Conservation (phyloP, 1,140 invertebrate genomes). For the Pseudomyrmex gracilis region DNA sequence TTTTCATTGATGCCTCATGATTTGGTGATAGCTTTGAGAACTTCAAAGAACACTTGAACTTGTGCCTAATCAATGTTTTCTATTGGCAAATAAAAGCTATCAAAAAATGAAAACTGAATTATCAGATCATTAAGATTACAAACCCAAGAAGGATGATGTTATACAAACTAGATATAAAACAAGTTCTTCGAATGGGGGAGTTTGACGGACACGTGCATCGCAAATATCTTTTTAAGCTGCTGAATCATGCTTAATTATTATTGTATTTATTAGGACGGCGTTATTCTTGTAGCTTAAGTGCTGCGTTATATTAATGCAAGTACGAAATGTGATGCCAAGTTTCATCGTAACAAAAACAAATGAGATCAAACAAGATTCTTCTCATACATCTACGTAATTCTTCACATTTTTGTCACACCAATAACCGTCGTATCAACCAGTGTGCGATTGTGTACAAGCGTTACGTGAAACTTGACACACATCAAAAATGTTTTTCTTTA, state of each 20-base stretch:
- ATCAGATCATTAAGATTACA: slow-evolving; percentile 34
- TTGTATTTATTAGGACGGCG: slow-evolving; percentile 81
- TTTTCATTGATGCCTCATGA: slow-evolving; percentile 72
- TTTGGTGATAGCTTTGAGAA: slow-evolving; percentile 75
- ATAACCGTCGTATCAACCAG: background rate
- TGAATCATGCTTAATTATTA: slow-evolving; percentile 77
- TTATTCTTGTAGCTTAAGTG: slow-evolving; percentile 78
- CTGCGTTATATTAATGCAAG: slow-evolving; percentile 77
- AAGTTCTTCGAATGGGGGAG: slow-evolving; percentile 43
- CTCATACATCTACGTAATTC: slow-evolving; percentile 32
- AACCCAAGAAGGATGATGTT: slow-evolving; percentile 49
- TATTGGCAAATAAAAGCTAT: slow-evolving; percentile 70
- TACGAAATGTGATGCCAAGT: slow-evolving; percentile 78
- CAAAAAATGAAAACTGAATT: slow-evolving; percentile 50
- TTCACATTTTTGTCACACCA: slow-evolving; percentile 3
- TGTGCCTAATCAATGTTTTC: slow-evolving; percentile 73
- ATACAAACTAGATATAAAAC: slow-evolving; percentile 62
- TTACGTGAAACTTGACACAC: slow-evolving; percentile 73
- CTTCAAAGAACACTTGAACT: slow-evolving; percentile 57
- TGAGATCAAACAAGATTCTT: slow-evolving; percentile 22
- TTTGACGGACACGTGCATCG: slow-evolving; percentile 75
- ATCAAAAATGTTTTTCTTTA: slow-evolving; percentile 75
- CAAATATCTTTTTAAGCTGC: slow-evolving; percentile 78
- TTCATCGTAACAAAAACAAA: slow-evolving; percentile 63
- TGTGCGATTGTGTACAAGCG: slow-evolving; percentile 1